A percentile compares a stretch with the other conserved stretches of the same genome.
These are phyloP conservation scores for Chionoecetes opilio DNA, from an alignment of 1,140 invertebrate genomes.

Conservation along the genomic window DNA sequence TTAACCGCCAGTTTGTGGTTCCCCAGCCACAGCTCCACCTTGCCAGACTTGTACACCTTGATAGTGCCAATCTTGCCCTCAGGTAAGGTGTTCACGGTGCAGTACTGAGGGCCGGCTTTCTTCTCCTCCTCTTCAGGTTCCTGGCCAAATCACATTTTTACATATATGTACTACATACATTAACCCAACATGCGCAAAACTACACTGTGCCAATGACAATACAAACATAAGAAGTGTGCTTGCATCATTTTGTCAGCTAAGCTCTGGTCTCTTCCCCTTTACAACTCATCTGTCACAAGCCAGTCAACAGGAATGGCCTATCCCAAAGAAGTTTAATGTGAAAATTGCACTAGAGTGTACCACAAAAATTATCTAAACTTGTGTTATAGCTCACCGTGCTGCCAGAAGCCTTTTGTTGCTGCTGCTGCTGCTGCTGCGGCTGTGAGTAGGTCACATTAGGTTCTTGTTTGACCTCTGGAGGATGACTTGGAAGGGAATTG, in stretches of 20 bases:
- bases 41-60: slow-evolving; percentile 71
- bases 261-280: no score
- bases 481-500: slow-evolving; percentile 74
- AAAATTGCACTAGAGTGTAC: no score
- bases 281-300: no score
- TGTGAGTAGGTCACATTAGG: slow-evolving; percentile 13
- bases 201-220: no score
- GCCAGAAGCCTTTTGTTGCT: slow-evolving; percentile 3
- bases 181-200: no score
- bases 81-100: slow-evolving; percentile 72
- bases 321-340: no score
- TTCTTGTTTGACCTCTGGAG: slow-evolving; percentile 72
- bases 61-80: slow-evolving; percentile 65
- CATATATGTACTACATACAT: no score
- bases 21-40: slow-evolving; percentile 68
- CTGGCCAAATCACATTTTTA: neutral
- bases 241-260: no score
- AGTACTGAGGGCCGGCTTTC: slow-evolving; percentile 51
- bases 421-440: neutral
- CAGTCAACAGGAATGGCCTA: no score
- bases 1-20: slow-evolving; percentile 66
- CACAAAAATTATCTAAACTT: no score
- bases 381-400: slow-evolving; percentile 46
- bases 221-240: no score
- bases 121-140: slow-evolving; percentile 65